Evolutionary conservation across 2,888 invertebrate genomes (phyloP).

Genomic region (Amblyjoppa fuscipennis): DNA sequence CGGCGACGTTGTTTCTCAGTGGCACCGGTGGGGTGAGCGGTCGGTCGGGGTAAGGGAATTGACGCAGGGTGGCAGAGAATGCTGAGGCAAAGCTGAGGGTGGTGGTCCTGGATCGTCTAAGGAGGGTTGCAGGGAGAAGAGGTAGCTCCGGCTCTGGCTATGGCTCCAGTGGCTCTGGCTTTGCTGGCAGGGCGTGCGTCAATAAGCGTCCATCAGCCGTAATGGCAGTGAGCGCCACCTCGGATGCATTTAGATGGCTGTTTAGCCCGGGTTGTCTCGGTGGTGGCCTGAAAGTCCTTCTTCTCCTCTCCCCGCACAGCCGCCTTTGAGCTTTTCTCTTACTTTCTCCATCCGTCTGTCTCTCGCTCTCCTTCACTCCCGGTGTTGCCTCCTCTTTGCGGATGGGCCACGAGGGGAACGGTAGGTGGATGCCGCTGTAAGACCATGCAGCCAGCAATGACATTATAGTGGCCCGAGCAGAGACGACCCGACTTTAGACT

Average conservation of each 20-base stretch:
- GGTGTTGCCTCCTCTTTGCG: constrained; percentile 42
- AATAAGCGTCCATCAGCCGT: constrained; percentile 85
- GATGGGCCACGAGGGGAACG: constrained; percentile 24
- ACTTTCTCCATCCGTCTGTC: constrained; percentile 37
- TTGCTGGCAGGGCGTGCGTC: constrained; percentile 83
- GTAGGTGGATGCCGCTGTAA: constrained; percentile 36
- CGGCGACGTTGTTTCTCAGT: constrained; percentile 67
- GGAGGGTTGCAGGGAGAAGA: constrained; percentile 71
- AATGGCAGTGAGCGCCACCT: constrained; percentile 85
- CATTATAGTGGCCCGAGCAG: constrained; percentile 29
- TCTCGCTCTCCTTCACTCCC: constrained; percentile 33
- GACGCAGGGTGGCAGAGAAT: constrained; percentile 64
- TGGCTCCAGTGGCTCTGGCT: constrained; percentile 71
- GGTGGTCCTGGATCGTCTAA: constrained; percentile 70
- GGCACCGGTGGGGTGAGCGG: constrained; percentile 39
- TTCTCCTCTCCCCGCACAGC: constrained; percentile 59
- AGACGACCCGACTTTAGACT: constrained; percentile 11
- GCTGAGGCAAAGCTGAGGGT: constrained; percentile 56
- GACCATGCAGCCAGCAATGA: constrained; percentile 37
- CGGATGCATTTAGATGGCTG: constrained; percentile 86
- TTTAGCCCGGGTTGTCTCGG: constrained; percentile 85
- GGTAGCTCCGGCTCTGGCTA: constrained; percentile 75
- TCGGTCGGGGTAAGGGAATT: constrained; percentile 48
- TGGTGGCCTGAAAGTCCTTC: constrained; percentile 78
- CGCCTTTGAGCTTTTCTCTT: constrained; percentile 38